phyloP scores from a whole-genome alignment of 2,888 invertebrate species.

The Cheilosia vulpina region DNA sequence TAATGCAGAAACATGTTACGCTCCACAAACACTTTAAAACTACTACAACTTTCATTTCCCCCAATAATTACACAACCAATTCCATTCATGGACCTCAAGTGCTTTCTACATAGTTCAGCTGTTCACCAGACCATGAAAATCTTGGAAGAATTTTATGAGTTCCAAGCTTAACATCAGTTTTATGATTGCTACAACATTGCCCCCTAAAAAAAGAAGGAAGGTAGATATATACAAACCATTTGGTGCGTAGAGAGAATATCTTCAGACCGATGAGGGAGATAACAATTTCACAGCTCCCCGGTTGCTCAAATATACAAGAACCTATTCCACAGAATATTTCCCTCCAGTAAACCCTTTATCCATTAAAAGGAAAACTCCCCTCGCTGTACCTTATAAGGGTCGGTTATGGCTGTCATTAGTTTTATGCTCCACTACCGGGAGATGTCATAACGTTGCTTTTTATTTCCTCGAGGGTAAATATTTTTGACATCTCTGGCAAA shows the following conservation, averaged over 20 bases:
- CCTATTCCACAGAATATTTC: neutral
- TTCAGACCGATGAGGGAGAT: neutral
- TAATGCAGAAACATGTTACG: too few relatives aligned
- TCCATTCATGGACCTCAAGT: neutral
- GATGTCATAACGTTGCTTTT: neutral
- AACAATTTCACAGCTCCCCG: neutral
- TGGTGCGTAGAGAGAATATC: neutral
- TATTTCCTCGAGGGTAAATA: neutral
- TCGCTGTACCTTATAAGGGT: neutral
- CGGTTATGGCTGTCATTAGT: slow-evolving; percentile 6
- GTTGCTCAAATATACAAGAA: neutral
- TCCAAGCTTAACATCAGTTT: neutral
- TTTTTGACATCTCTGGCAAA: neutral
- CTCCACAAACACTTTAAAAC: too few relatives aligned
- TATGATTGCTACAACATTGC: neutral
- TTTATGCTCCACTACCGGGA: slow-evolving; percentile 6
- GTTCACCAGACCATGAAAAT: neutral
- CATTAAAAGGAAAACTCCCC: neutral
- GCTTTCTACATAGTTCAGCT: neutral
- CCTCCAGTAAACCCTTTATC: neutral
- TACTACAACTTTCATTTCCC: neutral
- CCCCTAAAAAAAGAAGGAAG: neutral
- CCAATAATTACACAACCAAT: neutral
- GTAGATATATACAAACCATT: neutral
- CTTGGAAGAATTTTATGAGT: neutral